These are phyloP conservation scores for Sarcophilus harrisii DNA, from an alignment of 2,797 vertebrate species.

Conservation along the genomic window DNA sequence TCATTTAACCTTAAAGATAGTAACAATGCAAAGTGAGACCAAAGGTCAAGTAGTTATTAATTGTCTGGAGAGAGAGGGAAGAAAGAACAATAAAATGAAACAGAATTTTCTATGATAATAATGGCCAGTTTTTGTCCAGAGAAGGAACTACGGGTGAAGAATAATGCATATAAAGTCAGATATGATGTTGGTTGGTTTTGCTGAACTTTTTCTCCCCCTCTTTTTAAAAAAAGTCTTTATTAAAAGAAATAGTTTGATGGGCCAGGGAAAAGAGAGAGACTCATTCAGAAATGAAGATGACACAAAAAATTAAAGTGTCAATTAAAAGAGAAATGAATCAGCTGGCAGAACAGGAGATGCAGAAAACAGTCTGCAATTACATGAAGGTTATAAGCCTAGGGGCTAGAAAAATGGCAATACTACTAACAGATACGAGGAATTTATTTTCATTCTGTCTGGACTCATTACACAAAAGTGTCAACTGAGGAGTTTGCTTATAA, in stretches of 20 bases:
- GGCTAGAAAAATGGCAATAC: not conserved
- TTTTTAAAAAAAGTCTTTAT: not conserved
- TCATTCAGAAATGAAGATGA: not conserved
- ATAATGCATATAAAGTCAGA: not conserved
- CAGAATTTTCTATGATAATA: not conserved
- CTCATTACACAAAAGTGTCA: not conserved
- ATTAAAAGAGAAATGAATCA: not conserved
- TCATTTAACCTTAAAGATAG: not conserved
- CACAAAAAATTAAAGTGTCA: not conserved
- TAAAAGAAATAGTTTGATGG: not conserved
- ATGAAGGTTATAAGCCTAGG: not conserved
- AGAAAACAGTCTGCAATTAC: not conserved
- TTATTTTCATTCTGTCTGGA: not conserved
- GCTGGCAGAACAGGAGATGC: not conserved
- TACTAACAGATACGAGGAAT: not conserved
- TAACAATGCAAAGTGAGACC: not conserved
- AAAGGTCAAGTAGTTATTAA: not conserved
- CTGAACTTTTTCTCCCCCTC: not conserved
- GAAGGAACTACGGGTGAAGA: not conserved
- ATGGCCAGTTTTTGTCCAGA: not conserved
- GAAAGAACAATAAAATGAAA: not conserved
- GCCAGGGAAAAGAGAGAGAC: not conserved
- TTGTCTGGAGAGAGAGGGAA: not conserved
- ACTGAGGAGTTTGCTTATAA: not conserved
- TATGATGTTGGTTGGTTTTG: not conserved